Evolutionary conservation across 1,140 invertebrate genomes (phyloP), one percentile per base, ranked within the genome.

Genomic region (Aphelinus atriplicis): DNA sequence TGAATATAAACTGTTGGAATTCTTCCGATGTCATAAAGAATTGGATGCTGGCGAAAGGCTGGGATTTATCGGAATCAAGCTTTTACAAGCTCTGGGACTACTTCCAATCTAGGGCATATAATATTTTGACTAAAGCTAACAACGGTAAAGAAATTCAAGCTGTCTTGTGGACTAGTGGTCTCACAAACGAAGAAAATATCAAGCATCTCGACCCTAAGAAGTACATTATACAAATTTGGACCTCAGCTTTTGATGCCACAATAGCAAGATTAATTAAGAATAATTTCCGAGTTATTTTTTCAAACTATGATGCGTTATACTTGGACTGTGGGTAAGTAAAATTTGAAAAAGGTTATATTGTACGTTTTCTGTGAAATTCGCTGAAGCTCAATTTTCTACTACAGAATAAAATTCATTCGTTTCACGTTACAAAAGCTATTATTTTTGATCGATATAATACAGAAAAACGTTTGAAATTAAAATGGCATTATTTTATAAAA

Each of bases 221-320:
- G 3, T 96, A 96, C 81, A 94, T 96, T 26, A 93, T 96, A 79
- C 94, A 94, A 87, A 92, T 95, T 47, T 96, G 94, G 94, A 95
- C 94, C 0, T 91, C 87, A 0, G 89, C 89, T 0, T 55, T 55
- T 0, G 93, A 95, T 80, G 77, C 84, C 0, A 89, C 92, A 45
- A 91, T 96, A 57, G 84, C 87, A 47, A 90, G 91, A 70, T 86
- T 96, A 1, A 82, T 95, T 2, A 84, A 91, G 48, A 92, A 93
- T 45, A 91, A 92, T 47, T 95, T 93, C 78, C 88, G 89, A 63
- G 84, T 95, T 1, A 95, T 96, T 74, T 90, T 96, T 70, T 95
- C 94, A 1, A 96, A 96, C 82, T 94, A 95, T 79, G 95, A 96
- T 84, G 93, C 93, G 1, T 84, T 95, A 2, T 96, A 96, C 82